A percentile compares a stretch with the other conserved stretches of the same genome.
These are phyloP conservation scores for Sandelia bainsii DNA, from an alignment of 2,797 vertebrate species.

Conservation along the genomic window DNA sequence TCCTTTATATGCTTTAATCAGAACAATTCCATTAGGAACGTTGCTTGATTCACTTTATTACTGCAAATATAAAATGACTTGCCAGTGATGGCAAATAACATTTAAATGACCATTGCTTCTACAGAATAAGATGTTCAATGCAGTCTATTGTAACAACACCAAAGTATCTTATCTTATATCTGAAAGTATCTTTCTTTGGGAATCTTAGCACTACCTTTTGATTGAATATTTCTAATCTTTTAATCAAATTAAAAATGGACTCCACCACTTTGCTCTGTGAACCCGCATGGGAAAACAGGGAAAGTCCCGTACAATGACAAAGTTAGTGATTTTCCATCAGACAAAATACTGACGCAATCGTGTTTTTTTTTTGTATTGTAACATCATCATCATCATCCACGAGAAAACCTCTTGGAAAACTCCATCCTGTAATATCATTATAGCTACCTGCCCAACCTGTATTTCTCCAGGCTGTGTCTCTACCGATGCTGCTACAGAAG, in stretches of 20 bases:
- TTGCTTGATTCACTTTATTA: conserved; percentile 27
- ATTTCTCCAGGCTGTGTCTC: conserved; percentile 41
- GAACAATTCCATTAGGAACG: not conserved
- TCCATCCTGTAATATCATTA: conserved; percentile 17
- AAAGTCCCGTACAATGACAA: conserved; percentile 29
- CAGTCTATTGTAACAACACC: too few species aligned
- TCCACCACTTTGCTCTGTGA: conserved; percentile 17
- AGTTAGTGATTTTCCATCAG: not conserved
- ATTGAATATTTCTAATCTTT: conserved; percentile 35
- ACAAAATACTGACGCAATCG: not conserved
- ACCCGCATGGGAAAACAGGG: conserved; percentile 24
- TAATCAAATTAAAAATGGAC: too few species aligned
- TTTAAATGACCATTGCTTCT: conserved; percentile 27
- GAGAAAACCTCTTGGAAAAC: conserved; percentile 11
- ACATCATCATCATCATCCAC: too few species aligned
- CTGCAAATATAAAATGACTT: conserved; percentile 35
- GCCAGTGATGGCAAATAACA: conserved; percentile 19
- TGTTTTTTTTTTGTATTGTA: conserved; percentile 3
- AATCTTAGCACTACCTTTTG: conserved; percentile 39
- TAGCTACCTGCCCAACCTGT: conserved; percentile 6
- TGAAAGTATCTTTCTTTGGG: not conserved
- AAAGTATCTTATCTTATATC: too few species aligned
- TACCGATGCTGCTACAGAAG: conserved; percentile 33
- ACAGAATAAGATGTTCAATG: conserved; percentile 6
- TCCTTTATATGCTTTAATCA: conserved; percentile 18